Conservation (phyloP, 1,140 invertebrate genomes). For the Nasonia giraulti region DNA sequence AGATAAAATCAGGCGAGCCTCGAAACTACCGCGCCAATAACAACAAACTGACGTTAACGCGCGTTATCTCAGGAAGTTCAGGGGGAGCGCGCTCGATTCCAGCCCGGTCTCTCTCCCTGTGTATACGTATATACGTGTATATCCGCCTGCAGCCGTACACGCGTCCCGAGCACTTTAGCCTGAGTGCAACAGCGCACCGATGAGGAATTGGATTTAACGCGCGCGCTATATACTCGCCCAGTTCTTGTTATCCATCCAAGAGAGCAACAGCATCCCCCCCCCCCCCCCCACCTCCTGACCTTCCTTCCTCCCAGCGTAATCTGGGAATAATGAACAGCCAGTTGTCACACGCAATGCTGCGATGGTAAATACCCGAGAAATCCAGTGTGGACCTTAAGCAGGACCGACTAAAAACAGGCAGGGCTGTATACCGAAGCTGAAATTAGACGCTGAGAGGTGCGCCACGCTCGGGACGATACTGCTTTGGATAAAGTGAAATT, state of each 20-base stretch:
- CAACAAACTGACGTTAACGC: conserved; percentile 6
- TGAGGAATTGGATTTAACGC: conserved; percentile 19
- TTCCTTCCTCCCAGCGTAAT: conserved; percentile 60
- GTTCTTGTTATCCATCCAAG: conserved; percentile 30
- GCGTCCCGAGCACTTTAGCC: not conserved
- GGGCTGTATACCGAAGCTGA: conserved; percentile 23
- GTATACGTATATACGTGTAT: not conserved
- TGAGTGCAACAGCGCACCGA: not conserved
- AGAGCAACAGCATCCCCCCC: not conserved
- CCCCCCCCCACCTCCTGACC: conserved; percentile 26
- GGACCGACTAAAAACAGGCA: conserved; percentile 28
- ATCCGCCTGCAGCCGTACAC: not conserved
- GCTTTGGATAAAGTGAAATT: conserved; percentile 35
- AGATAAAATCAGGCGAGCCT: not conserved
- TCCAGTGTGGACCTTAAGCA: not conserved
- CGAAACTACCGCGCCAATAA: conserved; percentile 10
- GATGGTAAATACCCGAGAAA: not conserved
- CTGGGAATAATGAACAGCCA: conserved; percentile 71
- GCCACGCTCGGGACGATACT: not conserved
- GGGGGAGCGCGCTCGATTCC: conserved; percentile 5
- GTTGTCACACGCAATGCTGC: conserved; percentile 68
- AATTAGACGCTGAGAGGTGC: conserved; percentile 32
- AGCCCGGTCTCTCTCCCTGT: not conserved
- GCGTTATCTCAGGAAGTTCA: conserved; percentile 13
- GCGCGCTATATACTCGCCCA: not conserved